Percentiles rank a stretch among this genome's conserved stretches.
These are phyloP conservation scores for Zosterops hypoxanthus DNA, from an alignment of 2,113 vertebrate species.

Conservation along the genomic window DNA sequence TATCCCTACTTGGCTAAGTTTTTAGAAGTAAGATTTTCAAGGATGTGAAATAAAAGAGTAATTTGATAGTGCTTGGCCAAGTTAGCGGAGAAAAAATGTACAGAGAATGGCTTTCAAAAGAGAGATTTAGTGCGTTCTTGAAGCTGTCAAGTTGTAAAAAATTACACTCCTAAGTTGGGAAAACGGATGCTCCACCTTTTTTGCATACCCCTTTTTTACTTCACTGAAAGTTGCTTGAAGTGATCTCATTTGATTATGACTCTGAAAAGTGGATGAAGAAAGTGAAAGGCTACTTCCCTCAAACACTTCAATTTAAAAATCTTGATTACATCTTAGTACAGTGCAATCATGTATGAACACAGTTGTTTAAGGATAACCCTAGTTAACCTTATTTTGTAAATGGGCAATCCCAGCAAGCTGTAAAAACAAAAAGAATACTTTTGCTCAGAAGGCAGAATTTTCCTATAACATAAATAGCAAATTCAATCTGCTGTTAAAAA, in stretches of 20 bases:
- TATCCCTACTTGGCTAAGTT: background rate
- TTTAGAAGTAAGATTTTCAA: background rate
- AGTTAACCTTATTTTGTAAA: constrained; percentile 24
- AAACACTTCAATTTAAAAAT: background rate
- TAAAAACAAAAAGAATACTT: constrained; percentile 34
- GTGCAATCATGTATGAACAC: background rate
- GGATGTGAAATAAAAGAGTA: background rate
- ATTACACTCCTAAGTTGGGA: background rate
- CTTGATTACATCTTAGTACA: background rate
- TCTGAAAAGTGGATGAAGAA: background rate
- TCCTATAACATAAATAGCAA: constrained; percentile 39
- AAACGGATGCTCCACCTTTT: background rate
- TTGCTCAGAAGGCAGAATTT: constrained; percentile 1
- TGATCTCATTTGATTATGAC: background rate
- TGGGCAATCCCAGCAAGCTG: background rate
- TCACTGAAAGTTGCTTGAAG: background rate
- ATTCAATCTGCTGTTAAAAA: constrained; percentile 60
- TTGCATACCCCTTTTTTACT: background rate
- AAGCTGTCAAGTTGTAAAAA: background rate
- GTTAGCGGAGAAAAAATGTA: background rate
- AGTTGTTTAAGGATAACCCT: constrained; percentile 14
- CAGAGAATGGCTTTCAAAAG: background rate
- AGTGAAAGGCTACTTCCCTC: background rate
- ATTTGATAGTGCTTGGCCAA: background rate
- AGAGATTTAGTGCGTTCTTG: background rate